These are phyloP conservation scores for Nerophis lumbriciformis DNA, from an alignment of 2,113 vertebrate genomes.

Conservation along the genomic window DNA sequence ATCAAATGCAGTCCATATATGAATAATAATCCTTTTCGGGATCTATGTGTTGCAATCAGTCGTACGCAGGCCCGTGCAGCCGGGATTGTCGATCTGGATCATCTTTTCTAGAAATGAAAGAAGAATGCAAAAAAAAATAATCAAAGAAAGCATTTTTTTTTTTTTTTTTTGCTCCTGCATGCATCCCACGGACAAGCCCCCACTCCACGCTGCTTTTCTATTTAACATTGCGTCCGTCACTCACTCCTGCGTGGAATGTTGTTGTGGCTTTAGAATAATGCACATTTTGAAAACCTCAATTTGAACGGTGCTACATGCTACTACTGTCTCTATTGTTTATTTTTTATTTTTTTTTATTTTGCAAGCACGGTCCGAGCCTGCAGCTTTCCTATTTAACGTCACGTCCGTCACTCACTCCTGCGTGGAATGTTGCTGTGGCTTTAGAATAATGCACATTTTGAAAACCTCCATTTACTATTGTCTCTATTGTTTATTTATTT, in stretches of 20 bases:
- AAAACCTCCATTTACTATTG: too few species aligned
- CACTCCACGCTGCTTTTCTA: neutral
- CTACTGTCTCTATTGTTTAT: too few species aligned
- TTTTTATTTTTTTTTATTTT: neutral
- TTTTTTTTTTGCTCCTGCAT: neutral
- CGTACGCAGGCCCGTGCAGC: constrained; percentile 65
- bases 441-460: too few species aligned
- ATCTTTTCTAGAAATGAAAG: constrained; percentile 68
- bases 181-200: neutral
- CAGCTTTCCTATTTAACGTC: neutral
- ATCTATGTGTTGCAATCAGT: constrained; percentile 70
- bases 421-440: too few species aligned
- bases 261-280: too few species aligned
- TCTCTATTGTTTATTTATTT: too few species aligned
- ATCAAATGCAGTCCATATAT: constrained; percentile 70
- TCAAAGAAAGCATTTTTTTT: neutral
- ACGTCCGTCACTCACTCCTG: too few species aligned
- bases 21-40: constrained; percentile 63
- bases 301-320: too few species aligned
- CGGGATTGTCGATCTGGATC: constrained; percentile 66
- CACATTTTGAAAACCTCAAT: too few species aligned
- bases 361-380: neutral
- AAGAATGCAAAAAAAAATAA: neutral
- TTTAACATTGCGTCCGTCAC: neutral
- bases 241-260: too few species aligned